Conservation (phyloP, 2,113 vertebrate species). For the Bos indicus region DNA sequence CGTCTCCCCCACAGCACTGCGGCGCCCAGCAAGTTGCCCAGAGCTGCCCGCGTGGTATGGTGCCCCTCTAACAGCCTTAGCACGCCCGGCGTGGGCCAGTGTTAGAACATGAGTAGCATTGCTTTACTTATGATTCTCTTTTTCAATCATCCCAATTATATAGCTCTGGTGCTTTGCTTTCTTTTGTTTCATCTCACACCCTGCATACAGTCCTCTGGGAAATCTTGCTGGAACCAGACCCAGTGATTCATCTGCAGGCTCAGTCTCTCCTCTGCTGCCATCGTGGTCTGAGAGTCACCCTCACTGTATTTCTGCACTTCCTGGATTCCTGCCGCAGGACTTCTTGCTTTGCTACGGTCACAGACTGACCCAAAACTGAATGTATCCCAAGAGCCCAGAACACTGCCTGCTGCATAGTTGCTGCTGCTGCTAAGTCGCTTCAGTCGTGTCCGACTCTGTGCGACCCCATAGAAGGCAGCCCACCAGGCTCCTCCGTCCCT, state of each 20-base stretch:
- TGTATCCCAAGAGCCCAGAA: neutral
- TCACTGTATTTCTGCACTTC: neutral
- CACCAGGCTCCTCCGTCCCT: no score
- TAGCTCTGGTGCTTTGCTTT: neutral
- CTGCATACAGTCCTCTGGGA: neutral
- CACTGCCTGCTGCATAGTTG: neutral
- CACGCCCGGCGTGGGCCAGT: accelerated
- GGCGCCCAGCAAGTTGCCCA: accelerated
- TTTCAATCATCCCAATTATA: neutral
- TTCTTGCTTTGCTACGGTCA: neutral
- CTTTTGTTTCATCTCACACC: neutral
- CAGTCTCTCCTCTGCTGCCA: neutral
- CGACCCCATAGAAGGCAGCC: no score
- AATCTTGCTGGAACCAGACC: neutral
- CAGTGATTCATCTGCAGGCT: neutral
- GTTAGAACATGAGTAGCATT: no score
- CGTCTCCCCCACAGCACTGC: neutral
- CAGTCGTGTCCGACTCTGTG: no score
- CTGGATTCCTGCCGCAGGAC: neutral
- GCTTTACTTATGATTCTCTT: neutral
- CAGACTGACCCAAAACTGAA: neutral
- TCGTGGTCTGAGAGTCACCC: neutral
- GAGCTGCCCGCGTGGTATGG: accelerated
- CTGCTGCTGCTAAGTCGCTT: no score
- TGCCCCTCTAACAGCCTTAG: accelerated